Conservation (phyloP, 2,888 invertebrate genomes). For the Prosapia bicincta region DNA sequence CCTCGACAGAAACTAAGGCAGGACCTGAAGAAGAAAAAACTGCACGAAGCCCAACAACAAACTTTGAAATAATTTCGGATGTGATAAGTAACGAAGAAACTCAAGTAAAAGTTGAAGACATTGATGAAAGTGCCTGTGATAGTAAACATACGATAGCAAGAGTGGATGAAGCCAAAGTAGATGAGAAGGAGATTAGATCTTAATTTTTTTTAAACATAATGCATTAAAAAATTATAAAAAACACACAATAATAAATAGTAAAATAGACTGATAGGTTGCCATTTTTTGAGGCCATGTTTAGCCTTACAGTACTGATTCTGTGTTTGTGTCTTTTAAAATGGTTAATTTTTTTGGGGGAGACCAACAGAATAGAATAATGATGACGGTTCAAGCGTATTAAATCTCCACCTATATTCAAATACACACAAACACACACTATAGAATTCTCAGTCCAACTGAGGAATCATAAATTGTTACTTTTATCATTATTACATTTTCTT, state of each 20-base stretch:
- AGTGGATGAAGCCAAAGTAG: constrained; percentile 25
- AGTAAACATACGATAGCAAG: constrained; percentile 46
- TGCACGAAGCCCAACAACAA: neutral
- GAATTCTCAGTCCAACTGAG: neutral
- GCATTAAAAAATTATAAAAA: neutral
- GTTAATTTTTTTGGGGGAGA: neutral
- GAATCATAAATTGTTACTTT: neutral
- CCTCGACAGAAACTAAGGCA: constrained; percentile 2
- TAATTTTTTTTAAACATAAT: neutral
- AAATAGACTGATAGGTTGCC: constrained; percentile 27
- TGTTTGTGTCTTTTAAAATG: constrained; percentile 8
- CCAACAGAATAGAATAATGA: neutral
- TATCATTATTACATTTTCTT: neutral
- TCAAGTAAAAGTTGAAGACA: constrained; percentile 26
- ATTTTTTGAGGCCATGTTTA: constrained; percentile 18
- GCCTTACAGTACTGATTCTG: constrained; percentile 23
- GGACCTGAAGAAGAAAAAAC: constrained; percentile 14
- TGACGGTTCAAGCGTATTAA: neutral
- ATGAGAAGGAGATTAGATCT: constrained; percentile 27
- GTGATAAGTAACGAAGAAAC: constrained; percentile 7
- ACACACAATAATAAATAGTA: neutral
- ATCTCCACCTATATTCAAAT: neutral
- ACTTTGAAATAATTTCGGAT: neutral
- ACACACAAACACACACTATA: neutral
- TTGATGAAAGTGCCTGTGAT: constrained; percentile 50